Evolutionary conservation across 2,888 invertebrate species (phyloP), one percentile per base, ranked within the genome.

Genomic region (Phyto melanocephala): DNA sequence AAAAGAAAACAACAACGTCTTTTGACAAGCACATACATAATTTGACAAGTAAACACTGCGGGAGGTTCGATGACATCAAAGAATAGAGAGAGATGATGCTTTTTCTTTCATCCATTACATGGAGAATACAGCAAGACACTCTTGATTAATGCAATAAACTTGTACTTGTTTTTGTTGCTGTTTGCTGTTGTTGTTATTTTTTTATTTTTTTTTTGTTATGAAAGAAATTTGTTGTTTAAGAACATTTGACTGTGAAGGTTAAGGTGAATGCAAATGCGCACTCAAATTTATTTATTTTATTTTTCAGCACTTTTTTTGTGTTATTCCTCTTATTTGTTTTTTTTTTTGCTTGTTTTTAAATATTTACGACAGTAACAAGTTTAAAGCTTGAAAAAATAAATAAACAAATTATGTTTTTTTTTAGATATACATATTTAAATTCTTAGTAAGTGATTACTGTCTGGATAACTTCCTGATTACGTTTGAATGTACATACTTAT

Each of bases 401-500:
- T 37, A 52, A 68, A 62, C 22, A 45, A 54, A 67, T 47, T 40
- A 8, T 60, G 28, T 28, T 15, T 15, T 13, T 47, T 17, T 58
- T 40, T 71, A 7, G 52, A 45, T 56, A 45, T 56, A n/a, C n/a
- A 6, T 28, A 28, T 28, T 28, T 28, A 71, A 67, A 60, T 74
- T 72, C 67, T 80, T 72, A 60, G 50, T 79, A 67, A 80, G 67
- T 76, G 79, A 79, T 58, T 76, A 71, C 65, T 71, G 82, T 82
- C 82, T 82, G 82, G 79, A 79, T 75, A 79, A 79, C 79, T 82
- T 82, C 82, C 82, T 82, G 79, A 82, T 82, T 82, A 82, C 58
- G 60, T 65, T 22, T 22, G 7, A 17, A 15, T 24, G n/a, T 24
- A 28, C 28, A 28, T 28, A 6, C 6, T 5, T 28, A 28, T 28